Conservation (phyloP, 2,113 vertebrate species). For the Mustela nigripes region DNA sequence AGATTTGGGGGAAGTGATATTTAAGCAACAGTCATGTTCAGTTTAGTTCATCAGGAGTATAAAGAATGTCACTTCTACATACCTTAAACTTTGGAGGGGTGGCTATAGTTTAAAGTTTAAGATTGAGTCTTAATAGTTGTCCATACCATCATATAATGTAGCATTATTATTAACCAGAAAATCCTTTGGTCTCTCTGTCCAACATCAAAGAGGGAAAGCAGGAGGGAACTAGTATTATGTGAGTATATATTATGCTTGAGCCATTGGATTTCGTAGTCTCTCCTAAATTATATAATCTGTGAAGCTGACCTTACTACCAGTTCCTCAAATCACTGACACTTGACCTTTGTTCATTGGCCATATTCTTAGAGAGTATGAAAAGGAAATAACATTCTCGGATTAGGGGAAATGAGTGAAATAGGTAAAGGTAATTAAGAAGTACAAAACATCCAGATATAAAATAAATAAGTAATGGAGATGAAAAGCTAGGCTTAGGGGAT, state of each 20-base stretch:
- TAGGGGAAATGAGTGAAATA: background rate
- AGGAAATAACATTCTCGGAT: background rate
- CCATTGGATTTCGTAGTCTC: background rate
- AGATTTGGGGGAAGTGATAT: background rate
- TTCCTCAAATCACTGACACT: background rate
- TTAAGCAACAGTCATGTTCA: background rate
- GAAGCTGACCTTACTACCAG: background rate
- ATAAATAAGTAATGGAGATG: background rate
- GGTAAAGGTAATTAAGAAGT: background rate
- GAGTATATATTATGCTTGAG: background rate
- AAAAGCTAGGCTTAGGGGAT: background rate
- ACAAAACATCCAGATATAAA: background rate
- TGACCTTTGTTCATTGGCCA: background rate
- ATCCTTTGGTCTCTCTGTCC: background rate
- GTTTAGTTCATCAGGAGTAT: background rate
- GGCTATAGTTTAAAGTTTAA: background rate
- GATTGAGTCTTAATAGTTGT: background rate
- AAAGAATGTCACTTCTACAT: background rate
- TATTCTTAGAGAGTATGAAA: background rate
- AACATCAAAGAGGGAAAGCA: background rate
- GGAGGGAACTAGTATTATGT: background rate
- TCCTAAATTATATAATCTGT: background rate
- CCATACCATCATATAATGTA: background rate
- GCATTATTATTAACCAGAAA: background rate
- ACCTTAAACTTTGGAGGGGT: background rate